Evolutionary conservation across 2,113 vertebrate species (phyloP).

Genomic region (Callaeas wilsoni): DNA sequence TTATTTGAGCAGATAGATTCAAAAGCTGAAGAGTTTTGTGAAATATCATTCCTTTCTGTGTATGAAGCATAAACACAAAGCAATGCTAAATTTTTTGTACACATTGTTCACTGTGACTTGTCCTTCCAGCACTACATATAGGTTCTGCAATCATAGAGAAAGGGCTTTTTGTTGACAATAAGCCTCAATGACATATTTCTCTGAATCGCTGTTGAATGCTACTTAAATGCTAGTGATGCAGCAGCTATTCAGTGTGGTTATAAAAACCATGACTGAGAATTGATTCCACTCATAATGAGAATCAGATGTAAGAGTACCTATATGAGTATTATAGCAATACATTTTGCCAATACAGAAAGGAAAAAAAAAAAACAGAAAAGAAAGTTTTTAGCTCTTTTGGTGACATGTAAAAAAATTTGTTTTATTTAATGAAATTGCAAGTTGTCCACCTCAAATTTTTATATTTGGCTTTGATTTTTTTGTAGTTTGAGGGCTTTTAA

Average conservation of each 20-base stretch:
- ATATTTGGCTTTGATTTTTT: background rate
- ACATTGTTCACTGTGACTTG: background rate
- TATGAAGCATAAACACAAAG: background rate
- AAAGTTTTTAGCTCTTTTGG: background rate
- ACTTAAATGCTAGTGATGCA: background rate
- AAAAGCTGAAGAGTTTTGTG: background rate
- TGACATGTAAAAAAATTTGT: background rate
- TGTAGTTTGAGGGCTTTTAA: background rate
- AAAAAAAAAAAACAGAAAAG: background rate
- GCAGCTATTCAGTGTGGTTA: background rate
- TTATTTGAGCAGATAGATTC: background rate
- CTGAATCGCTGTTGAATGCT: background rate
- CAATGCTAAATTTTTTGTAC: background rate
- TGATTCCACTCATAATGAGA: constrained; percentile 10
- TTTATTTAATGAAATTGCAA: background rate
- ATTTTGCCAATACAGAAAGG: background rate
- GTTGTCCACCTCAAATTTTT: background rate
- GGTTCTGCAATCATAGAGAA: background rate
- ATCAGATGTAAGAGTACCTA: background rate
- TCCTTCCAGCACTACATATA: background rate
- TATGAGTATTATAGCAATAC: background rate
- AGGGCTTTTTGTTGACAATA: background rate
- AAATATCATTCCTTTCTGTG: background rate
- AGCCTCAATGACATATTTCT: background rate
- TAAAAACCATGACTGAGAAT: background rate